Percentiles rank a stretch among this genome's conserved stretches.
Evolutionary conservation across 1,140 invertebrate genomes (phyloP).

Genomic region (Homarus americanus): DNA sequence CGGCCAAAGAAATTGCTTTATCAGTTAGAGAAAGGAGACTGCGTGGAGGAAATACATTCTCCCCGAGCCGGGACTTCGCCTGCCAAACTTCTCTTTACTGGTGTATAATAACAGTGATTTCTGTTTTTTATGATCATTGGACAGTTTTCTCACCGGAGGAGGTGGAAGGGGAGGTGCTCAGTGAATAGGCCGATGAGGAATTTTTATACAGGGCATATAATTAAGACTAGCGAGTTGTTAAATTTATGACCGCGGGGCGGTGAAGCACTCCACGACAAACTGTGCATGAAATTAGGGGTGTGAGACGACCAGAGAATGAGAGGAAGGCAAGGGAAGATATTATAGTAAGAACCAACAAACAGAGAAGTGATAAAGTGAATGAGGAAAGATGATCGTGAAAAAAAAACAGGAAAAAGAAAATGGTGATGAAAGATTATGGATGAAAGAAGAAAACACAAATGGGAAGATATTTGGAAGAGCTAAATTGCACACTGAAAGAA

Average conservation of each 20-base stretch:
- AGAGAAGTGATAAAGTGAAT: too few relatives aligned
- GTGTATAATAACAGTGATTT: not conserved
- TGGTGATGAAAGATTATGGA: too few relatives aligned
- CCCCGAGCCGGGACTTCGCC: too few relatives aligned
- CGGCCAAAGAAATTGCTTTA: slow-evolving; percentile 1
- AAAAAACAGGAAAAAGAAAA: too few relatives aligned
- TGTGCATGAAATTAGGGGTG: not conserved
- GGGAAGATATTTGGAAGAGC: too few relatives aligned
- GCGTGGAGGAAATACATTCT: not conserved
- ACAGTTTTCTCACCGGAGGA: not conserved
- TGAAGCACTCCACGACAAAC: not conserved
- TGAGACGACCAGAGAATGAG: not conserved
- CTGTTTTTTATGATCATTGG: not conserved
- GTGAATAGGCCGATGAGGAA: not conserved
- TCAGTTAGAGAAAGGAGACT: not conserved
- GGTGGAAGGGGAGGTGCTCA: too few relatives aligned
- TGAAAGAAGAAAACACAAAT: too few relatives aligned
- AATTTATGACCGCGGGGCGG: not conserved
- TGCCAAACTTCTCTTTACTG: not conserved
- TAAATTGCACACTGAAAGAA: too few relatives aligned
- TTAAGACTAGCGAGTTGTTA: not conserved
- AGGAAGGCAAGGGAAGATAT: not conserved
- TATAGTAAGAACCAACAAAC: too few relatives aligned
- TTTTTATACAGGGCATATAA: not conserved
- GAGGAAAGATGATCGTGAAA: too few relatives aligned